phyloP scores from a whole-genome alignment of 2,888 invertebrate genomes.

The Arge pagana region DNA sequence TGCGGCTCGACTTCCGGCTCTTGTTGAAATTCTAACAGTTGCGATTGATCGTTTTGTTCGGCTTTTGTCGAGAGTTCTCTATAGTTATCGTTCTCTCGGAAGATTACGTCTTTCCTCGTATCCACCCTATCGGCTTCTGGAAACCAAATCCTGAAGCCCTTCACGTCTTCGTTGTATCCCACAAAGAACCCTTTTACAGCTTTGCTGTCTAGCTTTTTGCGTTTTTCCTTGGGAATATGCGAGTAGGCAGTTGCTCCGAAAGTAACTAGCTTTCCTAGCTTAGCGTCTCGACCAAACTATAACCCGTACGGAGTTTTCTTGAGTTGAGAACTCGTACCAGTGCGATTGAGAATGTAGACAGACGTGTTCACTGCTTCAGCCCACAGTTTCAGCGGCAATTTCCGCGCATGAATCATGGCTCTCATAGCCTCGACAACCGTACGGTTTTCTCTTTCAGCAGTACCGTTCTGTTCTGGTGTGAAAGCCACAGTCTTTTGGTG shows the following conservation, averaged over 20 bases:
- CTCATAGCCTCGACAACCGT: constrained; percentile 39
- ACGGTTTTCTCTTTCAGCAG: constrained; percentile 40
- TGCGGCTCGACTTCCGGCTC: neutral
- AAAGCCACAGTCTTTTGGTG: constrained; percentile 28
- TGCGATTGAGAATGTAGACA: constrained; percentile 46
- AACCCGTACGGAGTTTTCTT: constrained; percentile 40
- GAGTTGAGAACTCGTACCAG: constrained; percentile 36
- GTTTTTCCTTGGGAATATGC: constrained; percentile 42
- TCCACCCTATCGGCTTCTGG: constrained; percentile 8
- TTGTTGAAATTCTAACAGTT: neutral
- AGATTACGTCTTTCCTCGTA: constrained; percentile 17
- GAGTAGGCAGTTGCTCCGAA: constrained; percentile 43
- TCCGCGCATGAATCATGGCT: constrained; percentile 28
- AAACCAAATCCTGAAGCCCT: constrained; percentile 41
- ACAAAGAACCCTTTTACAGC: constrained; percentile 35
- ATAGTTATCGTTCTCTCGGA: constrained; percentile 2
- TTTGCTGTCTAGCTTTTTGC: constrained; percentile 31
- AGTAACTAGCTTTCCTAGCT: constrained; percentile 18
- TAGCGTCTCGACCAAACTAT: constrained; percentile 33
- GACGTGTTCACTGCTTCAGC: constrained; percentile 51
- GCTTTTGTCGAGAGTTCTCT: too few relatives aligned
- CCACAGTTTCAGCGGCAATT: constrained; percentile 42
- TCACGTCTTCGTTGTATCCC: constrained; percentile 40
- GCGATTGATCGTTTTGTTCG: constrained; percentile 6
- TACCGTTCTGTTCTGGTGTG: constrained; percentile 34